Conservation (phyloP, 2,888 invertebrate genomes). For the Protonemura montana region DNA sequence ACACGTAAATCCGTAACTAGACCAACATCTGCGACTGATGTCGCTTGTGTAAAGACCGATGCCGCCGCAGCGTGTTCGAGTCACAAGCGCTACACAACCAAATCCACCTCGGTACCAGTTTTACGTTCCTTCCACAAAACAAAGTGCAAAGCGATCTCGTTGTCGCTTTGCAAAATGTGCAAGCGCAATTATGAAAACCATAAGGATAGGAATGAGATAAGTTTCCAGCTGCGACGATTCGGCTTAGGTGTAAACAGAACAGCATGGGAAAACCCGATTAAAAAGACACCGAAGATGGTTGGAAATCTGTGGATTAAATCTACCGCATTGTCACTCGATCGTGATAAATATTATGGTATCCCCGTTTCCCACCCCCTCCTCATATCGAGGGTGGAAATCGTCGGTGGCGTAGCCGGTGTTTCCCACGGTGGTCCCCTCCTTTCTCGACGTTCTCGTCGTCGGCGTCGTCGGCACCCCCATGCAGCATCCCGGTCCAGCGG, state of each 20-base stretch:
- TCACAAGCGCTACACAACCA: neutral
- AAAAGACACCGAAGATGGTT: neutral
- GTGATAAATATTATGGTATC: neutral
- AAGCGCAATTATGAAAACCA: neutral
- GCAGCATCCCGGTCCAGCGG: constrained; percentile 7
- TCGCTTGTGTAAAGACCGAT: neutral
- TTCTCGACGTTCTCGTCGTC: neutral
- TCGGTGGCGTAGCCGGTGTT: neutral
- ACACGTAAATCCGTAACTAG: neutral
- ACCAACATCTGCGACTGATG: neutral
- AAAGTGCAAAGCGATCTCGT: neutral
- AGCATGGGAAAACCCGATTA: neutral
- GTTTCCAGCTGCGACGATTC: neutral
- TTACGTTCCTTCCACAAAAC: neutral
- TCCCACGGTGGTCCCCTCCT: constrained; percentile 39
- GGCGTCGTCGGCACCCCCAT: constrained; percentile 18
- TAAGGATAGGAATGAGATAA: neutral
- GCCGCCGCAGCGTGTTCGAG: no score
- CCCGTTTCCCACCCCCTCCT: neutral
- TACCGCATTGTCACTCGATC: neutral
- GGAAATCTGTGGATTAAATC: neutral
- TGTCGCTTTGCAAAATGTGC: neutral
- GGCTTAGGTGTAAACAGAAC: neutral
- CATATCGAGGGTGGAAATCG: neutral
- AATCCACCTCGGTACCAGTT: neutral